Evolutionary conservation across 2,113 vertebrate species (phyloP).

Genomic region (Miniopterus natalensis): DNA sequence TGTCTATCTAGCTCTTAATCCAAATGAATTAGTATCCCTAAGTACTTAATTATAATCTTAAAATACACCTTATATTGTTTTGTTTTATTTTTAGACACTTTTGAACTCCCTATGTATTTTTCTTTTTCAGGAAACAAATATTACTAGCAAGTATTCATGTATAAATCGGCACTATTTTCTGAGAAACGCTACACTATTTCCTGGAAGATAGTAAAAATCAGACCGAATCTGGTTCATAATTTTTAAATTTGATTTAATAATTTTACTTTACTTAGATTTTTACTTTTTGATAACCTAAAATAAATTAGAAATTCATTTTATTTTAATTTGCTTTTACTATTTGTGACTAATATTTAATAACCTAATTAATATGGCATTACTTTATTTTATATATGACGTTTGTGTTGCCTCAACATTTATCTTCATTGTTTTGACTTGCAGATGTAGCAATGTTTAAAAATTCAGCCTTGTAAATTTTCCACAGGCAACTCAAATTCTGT

Average conservation of each 20-base stretch:
- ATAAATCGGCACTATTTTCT: background rate
- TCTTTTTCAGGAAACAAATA: background rate
- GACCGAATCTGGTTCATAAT: background rate
- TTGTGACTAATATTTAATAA: background rate
- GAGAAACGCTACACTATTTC: background rate
- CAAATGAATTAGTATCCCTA: background rate
- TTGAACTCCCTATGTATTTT: background rate
- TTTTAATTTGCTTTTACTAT: background rate
- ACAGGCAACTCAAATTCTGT: background rate
- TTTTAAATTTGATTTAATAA: conserved; percentile 8
- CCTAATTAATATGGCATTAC: background rate
- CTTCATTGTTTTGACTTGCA: conserved; percentile 40
- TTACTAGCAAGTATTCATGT: background rate
- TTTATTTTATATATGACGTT: background rate
- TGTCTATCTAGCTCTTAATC: background rate
- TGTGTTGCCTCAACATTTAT: background rate
- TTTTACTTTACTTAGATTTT: background rate
- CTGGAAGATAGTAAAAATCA: background rate
- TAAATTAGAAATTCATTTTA: background rate
- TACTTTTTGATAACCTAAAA: background rate
- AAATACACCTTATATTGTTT: background rate
- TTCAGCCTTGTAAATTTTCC: background rate
- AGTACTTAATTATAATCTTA: background rate
- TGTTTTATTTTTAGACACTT: background rate
- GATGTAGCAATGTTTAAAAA: background rate